A percentile compares a stretch with the other conserved stretches of the same genome.
phyloP scores from a whole-genome alignment of 2,888 invertebrate genomes.

The Lasioglossum villosulum region DNA sequence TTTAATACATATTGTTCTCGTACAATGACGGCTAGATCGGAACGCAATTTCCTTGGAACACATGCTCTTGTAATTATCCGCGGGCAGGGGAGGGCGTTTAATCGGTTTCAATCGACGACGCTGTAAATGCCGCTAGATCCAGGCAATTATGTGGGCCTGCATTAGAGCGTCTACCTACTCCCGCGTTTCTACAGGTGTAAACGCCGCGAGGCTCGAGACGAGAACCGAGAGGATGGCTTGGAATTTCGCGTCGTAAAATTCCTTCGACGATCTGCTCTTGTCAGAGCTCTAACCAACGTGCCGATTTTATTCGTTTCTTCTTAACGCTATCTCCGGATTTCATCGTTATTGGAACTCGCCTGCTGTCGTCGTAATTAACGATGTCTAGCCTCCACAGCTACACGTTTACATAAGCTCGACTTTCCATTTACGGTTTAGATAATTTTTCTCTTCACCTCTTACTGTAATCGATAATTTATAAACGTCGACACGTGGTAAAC shows the following conservation, averaged over 20 bases:
- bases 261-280: constrained; percentile 5
- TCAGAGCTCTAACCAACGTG: constrained; percentile 42
- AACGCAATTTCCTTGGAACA: constrained; percentile 29
- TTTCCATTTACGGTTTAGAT: neutral
- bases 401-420: neutral
- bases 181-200: constrained; percentile 42
- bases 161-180: constrained; percentile 9
- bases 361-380: neutral
- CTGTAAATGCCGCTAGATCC: constrained; percentile 32
- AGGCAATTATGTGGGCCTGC: constrained; percentile 42
- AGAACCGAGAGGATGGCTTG: constrained; percentile 23
- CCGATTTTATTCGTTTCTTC: constrained; percentile 15
- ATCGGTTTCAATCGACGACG: constrained; percentile 44
- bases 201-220: constrained; percentile 11
- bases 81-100: constrained; percentile 29
- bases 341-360: neutral
- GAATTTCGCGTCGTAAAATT: constrained; percentile 55
- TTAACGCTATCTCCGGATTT: neutral
- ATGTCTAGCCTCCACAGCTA: neutral
- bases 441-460: neutral
- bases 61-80: constrained; percentile 34
- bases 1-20: constrained; percentile 46
- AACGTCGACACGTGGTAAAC: neutral
- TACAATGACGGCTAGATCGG: constrained; percentile 27
- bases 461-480: neutral